Evolutionary conservation across 2,113 vertebrate genomes (phyloP), one percentile per base, ranked within the genome.

Genomic region (Alligator mississippiensis): DNA sequence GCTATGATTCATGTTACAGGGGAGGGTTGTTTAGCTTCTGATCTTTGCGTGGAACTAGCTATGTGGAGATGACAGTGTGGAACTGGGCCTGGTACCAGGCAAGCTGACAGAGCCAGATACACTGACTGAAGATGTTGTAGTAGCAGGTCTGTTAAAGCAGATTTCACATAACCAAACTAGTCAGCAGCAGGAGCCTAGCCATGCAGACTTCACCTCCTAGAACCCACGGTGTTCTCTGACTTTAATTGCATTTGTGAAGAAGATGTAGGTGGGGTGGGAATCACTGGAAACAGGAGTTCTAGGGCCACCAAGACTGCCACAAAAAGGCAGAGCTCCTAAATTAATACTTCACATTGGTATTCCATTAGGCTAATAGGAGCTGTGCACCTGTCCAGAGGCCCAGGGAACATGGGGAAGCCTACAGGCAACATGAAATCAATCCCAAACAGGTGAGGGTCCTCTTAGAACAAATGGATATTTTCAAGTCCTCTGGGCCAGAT

Each of bases 1-100:
- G 19, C 0, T 1, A 9, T 6, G 64, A n/a, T 16, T 79, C 75
- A 2, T 4, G 0, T 6, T 21, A 2, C 13, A n/a, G 18, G 0
- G 25, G 9, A 4, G 5, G 47, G 2, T 25, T 74, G 0, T 30
- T 64, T 3, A 30, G 25, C n/a, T 15, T 1, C 25, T 14, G 22
- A 1, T 16, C 38, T 1, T 4, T 55, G 38, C 72, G 30, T 0
- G 1, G 19, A 24, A 6, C 2, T 85, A 74, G 10, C 38, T n/a
- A 6, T 13, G 28, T 25, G 77, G 70, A 24, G 8, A 2, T 12
- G 82, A 60, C 25, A n/a, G 4, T 4, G 0, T 2, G 2, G 30
- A 3, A 3, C 63, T 24, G 58, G 5, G 82, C 30, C 11, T 72
- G 68, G 16, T 19, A 72, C 18, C 30, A 72, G 4, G 17, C 22